phyloP scores from a whole-genome alignment of 2,888 invertebrate genomes.

The Iphiclides podalirius region DNA sequence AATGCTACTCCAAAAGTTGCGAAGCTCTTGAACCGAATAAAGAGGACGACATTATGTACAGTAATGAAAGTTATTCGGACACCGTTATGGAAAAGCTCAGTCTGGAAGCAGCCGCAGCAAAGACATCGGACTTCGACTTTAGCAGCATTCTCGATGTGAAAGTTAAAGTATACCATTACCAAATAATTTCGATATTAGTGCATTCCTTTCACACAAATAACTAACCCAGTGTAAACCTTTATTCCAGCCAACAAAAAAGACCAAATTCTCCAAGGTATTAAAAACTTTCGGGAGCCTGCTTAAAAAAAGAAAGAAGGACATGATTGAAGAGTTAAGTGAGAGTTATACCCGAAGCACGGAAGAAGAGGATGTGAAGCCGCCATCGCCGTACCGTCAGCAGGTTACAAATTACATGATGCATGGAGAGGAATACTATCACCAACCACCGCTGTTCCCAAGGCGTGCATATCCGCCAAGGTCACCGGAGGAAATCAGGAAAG shows the following conservation, averaged over 20 bases:
- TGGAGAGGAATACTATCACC: slow-evolving; percentile 49
- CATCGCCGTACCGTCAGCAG: slow-evolving; percentile 51
- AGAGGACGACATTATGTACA: slow-evolving; percentile 40
- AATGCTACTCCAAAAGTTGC: slow-evolving; percentile 64
- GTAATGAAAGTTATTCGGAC: slow-evolving; percentile 57
- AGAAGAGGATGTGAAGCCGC: slow-evolving; percentile 39
- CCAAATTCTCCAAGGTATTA: slow-evolving; percentile 49
- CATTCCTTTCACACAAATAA: not conserved
- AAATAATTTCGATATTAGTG: not conserved
- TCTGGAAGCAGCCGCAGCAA: slow-evolving; percentile 43
- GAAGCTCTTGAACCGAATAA: slow-evolving; percentile 58
- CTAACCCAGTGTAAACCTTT: slow-evolving; percentile 8
- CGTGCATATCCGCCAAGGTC: slow-evolving; percentile 31
- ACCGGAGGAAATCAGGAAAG: too few relatives aligned
- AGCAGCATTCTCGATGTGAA: slow-evolving; percentile 31
- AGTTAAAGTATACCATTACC: slow-evolving; percentile 41
- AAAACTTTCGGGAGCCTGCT: slow-evolving; percentile 46
- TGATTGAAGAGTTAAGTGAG: slow-evolving; percentile 55
- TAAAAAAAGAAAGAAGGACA: slow-evolving; percentile 54
- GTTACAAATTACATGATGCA: slow-evolving; percentile 57
- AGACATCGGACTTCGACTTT: slow-evolving; percentile 45
- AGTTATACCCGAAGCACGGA: slow-evolving; percentile 49
- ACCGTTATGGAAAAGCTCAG: slow-evolving; percentile 58
- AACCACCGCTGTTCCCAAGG: slow-evolving; percentile 39
- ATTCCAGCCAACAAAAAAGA: slow-evolving; percentile 46